Conservation (phyloP, 2,888 invertebrate species). For the Macroteleia sp. region DNA sequence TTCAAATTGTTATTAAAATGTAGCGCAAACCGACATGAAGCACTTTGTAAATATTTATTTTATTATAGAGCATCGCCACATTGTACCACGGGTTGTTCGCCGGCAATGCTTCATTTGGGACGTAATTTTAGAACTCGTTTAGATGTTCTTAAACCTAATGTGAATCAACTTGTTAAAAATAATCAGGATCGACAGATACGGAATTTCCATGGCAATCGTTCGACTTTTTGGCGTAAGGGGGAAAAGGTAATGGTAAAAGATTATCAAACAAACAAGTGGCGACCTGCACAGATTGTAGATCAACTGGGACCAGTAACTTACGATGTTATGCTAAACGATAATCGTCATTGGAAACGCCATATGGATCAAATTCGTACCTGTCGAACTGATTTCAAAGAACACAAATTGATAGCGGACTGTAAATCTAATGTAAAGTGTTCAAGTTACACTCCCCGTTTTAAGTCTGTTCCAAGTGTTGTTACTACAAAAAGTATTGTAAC, state of each 20-base stretch:
- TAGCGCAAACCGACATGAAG: constrained; percentile 15
- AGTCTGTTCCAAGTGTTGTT: too few relatives aligned
- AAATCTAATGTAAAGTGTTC: too few relatives aligned
- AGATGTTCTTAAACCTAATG: constrained; percentile 38
- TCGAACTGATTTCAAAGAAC: constrained; percentile 15
- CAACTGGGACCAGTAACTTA: constrained; percentile 53
- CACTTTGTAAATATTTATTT: constrained; percentile 63
- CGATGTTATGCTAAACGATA: constrained; percentile 17
- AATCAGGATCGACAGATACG: constrained; percentile 41
- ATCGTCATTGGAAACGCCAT: constrained; percentile 51
- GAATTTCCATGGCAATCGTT: constrained; percentile 47
- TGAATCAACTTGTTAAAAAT: constrained; percentile 8
- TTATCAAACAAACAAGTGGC: constrained; percentile 39
- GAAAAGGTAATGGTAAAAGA: constrained; percentile 47
- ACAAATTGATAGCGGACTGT: too few relatives aligned
- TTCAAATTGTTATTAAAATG: constrained; percentile 46
- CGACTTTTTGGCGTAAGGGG: constrained; percentile 8
- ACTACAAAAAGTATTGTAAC: too few relatives aligned
- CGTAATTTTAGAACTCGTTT: constrained; percentile 45
- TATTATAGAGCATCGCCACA: constrained; percentile 59
- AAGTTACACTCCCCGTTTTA: too few relatives aligned
- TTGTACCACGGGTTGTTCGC: constrained; percentile 57
- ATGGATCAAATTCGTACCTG: constrained; percentile 53
- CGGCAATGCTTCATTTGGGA: constrained; percentile 55
- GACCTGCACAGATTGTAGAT: constrained; percentile 28